A percentile compares a stretch with the other conserved stretches of the same genome.
phyloP scores from a whole-genome alignment of 1,140 invertebrate species.

The Gonioctena quinquepunctata region DNA sequence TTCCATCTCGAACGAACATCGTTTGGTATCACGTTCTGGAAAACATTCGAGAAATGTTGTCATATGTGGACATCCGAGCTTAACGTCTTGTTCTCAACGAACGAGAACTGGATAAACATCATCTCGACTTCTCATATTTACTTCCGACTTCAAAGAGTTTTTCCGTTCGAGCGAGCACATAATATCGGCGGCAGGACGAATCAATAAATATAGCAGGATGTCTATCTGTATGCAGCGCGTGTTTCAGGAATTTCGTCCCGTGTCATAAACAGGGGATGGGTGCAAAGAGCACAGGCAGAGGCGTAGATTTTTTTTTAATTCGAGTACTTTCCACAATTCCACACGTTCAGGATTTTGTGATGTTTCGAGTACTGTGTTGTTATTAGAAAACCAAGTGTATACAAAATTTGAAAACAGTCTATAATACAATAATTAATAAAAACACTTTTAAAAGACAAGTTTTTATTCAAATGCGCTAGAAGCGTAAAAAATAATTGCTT shows the following conservation, averaged over 20 bases:
- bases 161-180: not conserved
- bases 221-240: slow-evolving; percentile 19
- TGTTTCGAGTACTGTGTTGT: too few species aligned
- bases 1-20: not conserved
- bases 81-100: slow-evolving; percentile 1
- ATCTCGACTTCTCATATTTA: not conserved
- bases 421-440: too few species aligned
- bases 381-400: too few species aligned
- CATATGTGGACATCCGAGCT: slow-evolving; percentile 5
- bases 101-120: not conserved
- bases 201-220: not conserved
- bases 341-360: too few species aligned
- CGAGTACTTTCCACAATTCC: too few species aligned
- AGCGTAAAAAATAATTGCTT: too few species aligned
- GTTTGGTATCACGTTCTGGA: not conserved
- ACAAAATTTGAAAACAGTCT: too few species aligned
- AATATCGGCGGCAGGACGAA: not conserved
- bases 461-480: too few species aligned
- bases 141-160: slow-evolving; percentile 10
- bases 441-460: too few species aligned
- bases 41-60: slow-evolving; percentile 7
- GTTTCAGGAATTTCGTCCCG: slow-evolving; percentile 8
- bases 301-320: not conserved
- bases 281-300: not conserved
- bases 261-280: not conserved